Percentiles rank a stretch among this genome's conserved stretches.
These are phyloP conservation scores for Alosa alosa DNA, from an alignment of 2,113 vertebrate genomes.

Conservation along the genomic window DNA sequence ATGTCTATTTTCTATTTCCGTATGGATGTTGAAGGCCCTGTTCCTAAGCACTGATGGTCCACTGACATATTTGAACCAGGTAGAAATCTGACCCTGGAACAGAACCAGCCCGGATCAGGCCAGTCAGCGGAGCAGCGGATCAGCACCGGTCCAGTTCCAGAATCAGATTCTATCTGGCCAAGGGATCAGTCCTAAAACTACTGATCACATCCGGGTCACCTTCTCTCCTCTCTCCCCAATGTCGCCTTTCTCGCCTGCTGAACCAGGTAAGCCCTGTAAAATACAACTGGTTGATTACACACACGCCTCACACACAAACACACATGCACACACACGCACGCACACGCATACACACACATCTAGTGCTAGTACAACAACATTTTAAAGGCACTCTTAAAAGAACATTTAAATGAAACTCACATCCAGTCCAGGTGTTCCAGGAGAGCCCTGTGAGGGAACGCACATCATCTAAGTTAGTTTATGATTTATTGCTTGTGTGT, in stretches of 20 bases:
- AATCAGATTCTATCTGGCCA: neutral
- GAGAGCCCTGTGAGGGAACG: conserved; percentile 83
- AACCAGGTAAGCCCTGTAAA: conserved; percentile 93
- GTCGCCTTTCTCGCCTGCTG: conserved; percentile 96
- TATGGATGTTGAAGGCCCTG: neutral
- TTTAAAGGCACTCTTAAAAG: neutral
- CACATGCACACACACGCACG: neutral
- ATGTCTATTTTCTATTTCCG: neutral
- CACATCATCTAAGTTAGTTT: neutral
- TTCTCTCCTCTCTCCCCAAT: conserved; percentile 98
- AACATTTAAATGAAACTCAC: conserved; percentile 80
- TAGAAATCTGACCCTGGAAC: neutral
- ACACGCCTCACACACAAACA: neutral
- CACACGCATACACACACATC: neutral
- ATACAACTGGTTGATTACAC: conserved; percentile 68
- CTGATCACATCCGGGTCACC: conserved; percentile 73
- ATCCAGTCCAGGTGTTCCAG: conserved; percentile 93
- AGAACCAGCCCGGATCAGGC: neutral
- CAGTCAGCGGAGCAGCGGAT: neutral
- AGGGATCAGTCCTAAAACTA: conserved; percentile 33
- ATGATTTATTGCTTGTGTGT: too few relatives aligned
- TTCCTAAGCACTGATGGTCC: neutral
- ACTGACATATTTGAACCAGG: neutral
- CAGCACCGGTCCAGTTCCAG: neutral
- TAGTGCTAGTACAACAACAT: neutral